Percentiles rank a stretch among this genome's conserved stretches.
These are phyloP conservation scores for Nephila pilipes DNA, from an alignment of 1,140 invertebrate genomes.

Conservation along the genomic window DNA sequence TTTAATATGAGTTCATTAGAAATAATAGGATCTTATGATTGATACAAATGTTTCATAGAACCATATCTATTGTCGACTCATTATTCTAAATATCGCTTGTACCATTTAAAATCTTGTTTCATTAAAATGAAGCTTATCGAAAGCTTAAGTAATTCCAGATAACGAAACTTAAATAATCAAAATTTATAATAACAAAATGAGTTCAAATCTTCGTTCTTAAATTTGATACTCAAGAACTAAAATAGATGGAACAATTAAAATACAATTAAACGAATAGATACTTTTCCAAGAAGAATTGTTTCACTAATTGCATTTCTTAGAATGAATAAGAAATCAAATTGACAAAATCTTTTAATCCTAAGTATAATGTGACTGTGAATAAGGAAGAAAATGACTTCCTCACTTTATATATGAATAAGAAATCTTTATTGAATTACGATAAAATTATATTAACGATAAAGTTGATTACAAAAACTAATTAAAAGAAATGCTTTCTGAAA, in stretches of 20 bases:
- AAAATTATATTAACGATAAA: background rate
- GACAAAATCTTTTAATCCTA: background rate
- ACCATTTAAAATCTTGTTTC: no score
- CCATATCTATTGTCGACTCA: no score
- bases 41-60: no score
- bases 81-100: no score
- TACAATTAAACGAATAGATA: background rate
- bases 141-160: no score
- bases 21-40: no score
- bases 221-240: background rate
- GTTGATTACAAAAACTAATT: background rate
- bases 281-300: background rate
- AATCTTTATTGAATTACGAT: background rate
- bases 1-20: no score
- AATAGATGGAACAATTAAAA: background rate
- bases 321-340: background rate
- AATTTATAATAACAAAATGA: no score
- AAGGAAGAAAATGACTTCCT: background rate
- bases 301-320: background rate
- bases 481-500: background rate
- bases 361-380: background rate
- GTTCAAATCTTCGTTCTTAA: background rate
- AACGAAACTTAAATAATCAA: no score
- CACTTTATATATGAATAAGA: background rate
- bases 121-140: no score